phyloP scores from a whole-genome alignment of 1,140 invertebrate genomes.

The Drosophila mojavensis region DNA sequence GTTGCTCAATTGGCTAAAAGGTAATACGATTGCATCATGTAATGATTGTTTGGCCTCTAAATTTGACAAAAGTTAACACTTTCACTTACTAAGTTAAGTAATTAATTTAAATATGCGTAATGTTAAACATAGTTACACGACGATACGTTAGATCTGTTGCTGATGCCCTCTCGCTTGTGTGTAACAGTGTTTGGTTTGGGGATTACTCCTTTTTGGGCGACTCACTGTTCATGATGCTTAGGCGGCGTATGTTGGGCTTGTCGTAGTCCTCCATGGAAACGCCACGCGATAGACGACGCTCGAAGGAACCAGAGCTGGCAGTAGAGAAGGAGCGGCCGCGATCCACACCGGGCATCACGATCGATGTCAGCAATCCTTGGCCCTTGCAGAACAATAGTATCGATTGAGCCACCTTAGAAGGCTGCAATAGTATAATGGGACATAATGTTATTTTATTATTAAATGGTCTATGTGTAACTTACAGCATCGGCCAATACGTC shows the following conservation, averaged over 20 bases:
- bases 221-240: conserved; percentile 86
- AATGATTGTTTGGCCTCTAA: conserved; percentile 60
- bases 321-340: conserved; percentile 86
- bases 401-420: conserved; percentile 92
- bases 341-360: conserved; percentile 89
- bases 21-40: conserved; percentile 57
- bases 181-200: conserved; percentile 23
- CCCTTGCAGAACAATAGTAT: conserved; percentile 93
- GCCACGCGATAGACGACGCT: conserved; percentile 87
- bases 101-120: conserved; percentile 56
- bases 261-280: conserved; percentile 94
- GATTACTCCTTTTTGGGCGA: conserved; percentile 76
- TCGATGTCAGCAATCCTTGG: conserved; percentile 90
- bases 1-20: conserved; percentile 43
- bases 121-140: conserved; percentile 35
- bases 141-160: conserved; percentile 38
- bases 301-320: conserved; percentile 85
- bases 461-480: conserved; percentile 56
- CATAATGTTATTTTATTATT: background rate
- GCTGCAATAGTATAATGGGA: conserved; percentile 85
- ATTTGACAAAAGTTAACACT: conserved; percentile 36
- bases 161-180: conserved; percentile 8
- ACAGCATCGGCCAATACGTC: conserved; percentile 93
- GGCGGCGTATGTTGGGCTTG: conserved; percentile 90
- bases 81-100: conserved; percentile 53